Evolutionary conservation across 2,888 invertebrate genomes (phyloP).

Genomic region (Trissolcus japonicus): DNA sequence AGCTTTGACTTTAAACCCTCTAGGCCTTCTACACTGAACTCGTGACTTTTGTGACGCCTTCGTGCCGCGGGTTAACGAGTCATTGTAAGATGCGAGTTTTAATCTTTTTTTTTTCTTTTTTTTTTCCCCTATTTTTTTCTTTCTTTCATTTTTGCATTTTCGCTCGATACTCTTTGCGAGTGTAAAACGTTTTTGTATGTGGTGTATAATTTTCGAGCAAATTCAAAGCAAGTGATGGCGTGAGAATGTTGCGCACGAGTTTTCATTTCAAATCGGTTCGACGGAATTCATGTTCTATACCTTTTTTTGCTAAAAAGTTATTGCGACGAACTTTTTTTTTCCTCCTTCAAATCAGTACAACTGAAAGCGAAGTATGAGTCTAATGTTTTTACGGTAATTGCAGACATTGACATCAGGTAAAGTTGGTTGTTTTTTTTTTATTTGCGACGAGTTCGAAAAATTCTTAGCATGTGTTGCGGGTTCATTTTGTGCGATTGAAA

Average conservation of each 20-base stretch:
- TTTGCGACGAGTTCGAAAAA: too few species aligned
- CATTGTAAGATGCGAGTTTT: slow-evolving; percentile 41
- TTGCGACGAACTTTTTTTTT: too few species aligned
- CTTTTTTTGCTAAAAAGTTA: too few species aligned
- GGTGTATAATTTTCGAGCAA: background rate
- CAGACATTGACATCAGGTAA: too few species aligned
- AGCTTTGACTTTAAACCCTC: slow-evolving; percentile 46
- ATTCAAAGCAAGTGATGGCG: background rate
- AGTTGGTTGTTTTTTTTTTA: too few species aligned
- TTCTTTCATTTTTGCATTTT: background rate
- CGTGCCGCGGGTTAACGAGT: slow-evolving; percentile 43
- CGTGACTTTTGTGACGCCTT: slow-evolving; percentile 36
- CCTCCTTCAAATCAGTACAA: too few species aligned
- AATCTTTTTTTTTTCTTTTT: slow-evolving; percentile 17
- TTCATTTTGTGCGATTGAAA: too few species aligned
- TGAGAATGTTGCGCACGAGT: background rate
- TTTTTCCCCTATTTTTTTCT: background rate
- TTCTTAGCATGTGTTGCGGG: too few species aligned
- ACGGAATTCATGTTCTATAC: background rate
- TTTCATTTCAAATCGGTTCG: slow-evolving; percentile 5
- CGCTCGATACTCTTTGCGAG: background rate
- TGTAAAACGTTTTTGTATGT: background rate
- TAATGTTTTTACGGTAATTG: too few species aligned
- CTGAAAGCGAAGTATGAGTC: too few species aligned
- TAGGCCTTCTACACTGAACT: slow-evolving; percentile 49